Conservation (phyloP, 2,888 invertebrate genomes). For the Diplolepis rosae region DNA sequence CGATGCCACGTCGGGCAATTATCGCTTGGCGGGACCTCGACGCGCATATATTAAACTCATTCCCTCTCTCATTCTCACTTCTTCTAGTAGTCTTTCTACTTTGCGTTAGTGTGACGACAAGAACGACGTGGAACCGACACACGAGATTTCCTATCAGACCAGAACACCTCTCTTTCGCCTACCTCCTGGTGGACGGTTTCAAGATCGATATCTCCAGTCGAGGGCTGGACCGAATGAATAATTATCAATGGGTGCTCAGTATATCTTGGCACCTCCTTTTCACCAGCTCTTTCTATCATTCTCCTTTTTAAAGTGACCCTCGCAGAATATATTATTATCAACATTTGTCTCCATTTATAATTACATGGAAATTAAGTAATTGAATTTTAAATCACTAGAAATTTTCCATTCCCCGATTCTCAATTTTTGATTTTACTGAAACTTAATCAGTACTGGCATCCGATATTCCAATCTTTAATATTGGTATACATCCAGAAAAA, state of each 20-base stretch:
- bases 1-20: slow-evolving; percentile 68
- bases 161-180: slow-evolving; percentile 65
- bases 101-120: slow-evolving; percentile 37
- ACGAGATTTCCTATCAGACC: slow-evolving; percentile 59
- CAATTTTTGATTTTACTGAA: too few relatives aligned
- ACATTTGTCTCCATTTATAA: too few relatives aligned
- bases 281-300: slow-evolving; percentile 19
- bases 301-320: background rate
- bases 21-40: slow-evolving; percentile 62
- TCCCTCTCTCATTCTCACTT: slow-evolving; percentile 27
- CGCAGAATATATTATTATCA: too few relatives aligned
- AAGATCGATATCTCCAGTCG: slow-evolving; percentile 61
- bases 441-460: too few relatives aligned
- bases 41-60: slow-evolving; percentile 57
- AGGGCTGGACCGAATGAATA: slow-evolving; percentile 67
- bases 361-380: too few relatives aligned
- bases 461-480: too few relatives aligned
- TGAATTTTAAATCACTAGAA: too few relatives aligned
- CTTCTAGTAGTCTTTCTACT: slow-evolving; percentile 33
- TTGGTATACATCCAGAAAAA: too few relatives aligned
- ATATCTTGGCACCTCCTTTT: slow-evolving; percentile 35
- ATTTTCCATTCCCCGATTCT: too few relatives aligned
- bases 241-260: slow-evolving; percentile 62
- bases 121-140: slow-evolving; percentile 42
- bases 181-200: slow-evolving; percentile 59